Base-by-base conservation (phyloP, 2,888 invertebrate genomes). In the Andrena dorsata region DNA sequence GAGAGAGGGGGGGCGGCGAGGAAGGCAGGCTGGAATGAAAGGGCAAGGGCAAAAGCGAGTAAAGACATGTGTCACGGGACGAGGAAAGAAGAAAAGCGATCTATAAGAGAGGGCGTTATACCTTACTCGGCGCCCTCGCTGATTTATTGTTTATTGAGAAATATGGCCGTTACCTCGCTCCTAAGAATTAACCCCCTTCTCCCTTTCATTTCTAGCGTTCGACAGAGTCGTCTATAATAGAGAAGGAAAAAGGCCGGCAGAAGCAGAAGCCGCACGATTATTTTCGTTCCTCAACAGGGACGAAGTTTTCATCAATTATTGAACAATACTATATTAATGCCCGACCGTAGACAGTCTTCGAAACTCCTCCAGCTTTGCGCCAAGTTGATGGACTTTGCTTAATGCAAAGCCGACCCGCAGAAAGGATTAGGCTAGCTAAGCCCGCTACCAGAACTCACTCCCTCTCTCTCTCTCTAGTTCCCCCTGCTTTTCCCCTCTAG, bases 121-220 rank as follows among this genome's bases (percentile, higher is more conserved):
- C 86, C 85, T 88, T 86, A 79, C 83, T 81, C 78, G 81, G 90
- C 90, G 89, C 88, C 90, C 87, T 84, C 74, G 88, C 90, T 93
- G 93, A 94, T 94, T 93, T 93, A 94, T 94, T 89, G 93, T 93
- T 93, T 93, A 94, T 94, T 93, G 93, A 93, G 94, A 94, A 94
- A 93, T 94, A 94, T 93, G 91, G 92, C 90, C 89, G 90, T 89
- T 87, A 87, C 90, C 86, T 65, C 74, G 80, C 86, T 87, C 79
- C 87, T 80, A 86, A 86, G 92, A 92, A 93, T 93, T 93, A 93
- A 92, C 92, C 91, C 90, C 90, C 79, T 88, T 82, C 72, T 63
- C 76, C 65, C 80, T 77, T 64, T 86, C 71, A 49, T 81, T 64
- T 69, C 66, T 65, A 76, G 80, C 68, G 76, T 85, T 78, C 83